Percentiles rank a stretch among this genome's conserved stretches.
phyloP scores from a whole-genome alignment of 2,797 vertebrate species.

The Bryconaethiops microstoma region DNA sequence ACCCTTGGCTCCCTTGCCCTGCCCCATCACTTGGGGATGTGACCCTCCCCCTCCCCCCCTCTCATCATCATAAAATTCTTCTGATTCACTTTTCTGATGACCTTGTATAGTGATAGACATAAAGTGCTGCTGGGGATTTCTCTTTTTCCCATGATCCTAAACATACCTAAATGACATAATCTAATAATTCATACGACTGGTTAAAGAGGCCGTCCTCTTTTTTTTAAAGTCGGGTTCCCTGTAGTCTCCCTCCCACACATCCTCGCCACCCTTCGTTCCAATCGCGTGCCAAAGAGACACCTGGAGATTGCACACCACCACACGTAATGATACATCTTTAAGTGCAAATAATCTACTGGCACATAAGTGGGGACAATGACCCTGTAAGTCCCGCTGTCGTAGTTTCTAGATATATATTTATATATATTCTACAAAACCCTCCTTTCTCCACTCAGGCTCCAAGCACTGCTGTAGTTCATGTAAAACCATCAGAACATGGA shows the following conservation, averaged over 20 bases:
- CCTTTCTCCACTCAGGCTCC: conserved; percentile 88
- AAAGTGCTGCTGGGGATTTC: conserved; percentile 96
- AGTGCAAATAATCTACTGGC: conserved; percentile 99
- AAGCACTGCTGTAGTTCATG: conserved; percentile 96
- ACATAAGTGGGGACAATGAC: conserved; percentile 99
- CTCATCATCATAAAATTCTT: conserved; percentile 60
- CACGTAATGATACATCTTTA: conserved; percentile 87
- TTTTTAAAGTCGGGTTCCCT: conserved; percentile 91
- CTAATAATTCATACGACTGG: conserved; percentile 87
- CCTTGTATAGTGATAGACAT: conserved; percentile 98
- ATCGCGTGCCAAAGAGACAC: conserved; percentile 88
- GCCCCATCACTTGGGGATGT: conserved; percentile 79
- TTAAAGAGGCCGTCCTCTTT: conserved; percentile 75
- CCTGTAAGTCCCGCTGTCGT: conserved; percentile 99
- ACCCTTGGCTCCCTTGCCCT: conserved; percentile 74
- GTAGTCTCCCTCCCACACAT: conserved; percentile 89
- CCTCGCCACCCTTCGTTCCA: conserved; percentile 83
- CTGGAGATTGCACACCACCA: conserved; percentile 93
- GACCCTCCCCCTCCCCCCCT: conserved; percentile 50
- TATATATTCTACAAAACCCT: conserved; percentile 96
- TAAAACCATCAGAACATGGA: conserved; percentile 99
- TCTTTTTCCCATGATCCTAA: conserved; percentile 76
- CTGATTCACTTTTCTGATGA: conserved; percentile 81
- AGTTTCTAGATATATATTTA: conserved; percentile 86
- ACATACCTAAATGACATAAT: conserved; percentile 85